These are phyloP conservation scores for Equus quagga DNA, from an alignment of 2,113 vertebrate species.

Conservation along the genomic window DNA sequence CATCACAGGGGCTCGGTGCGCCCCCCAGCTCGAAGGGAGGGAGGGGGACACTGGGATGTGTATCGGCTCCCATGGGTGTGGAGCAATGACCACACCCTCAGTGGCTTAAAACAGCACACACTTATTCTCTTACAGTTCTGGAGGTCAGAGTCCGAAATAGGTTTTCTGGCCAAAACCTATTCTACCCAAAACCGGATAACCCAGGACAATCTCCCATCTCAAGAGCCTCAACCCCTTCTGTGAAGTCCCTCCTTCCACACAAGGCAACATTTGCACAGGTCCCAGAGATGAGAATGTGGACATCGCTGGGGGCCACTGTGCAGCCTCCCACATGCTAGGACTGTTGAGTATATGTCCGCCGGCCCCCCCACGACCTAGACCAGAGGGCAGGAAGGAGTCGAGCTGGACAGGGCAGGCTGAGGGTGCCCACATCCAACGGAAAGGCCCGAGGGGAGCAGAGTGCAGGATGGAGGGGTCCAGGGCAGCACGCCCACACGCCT, in stretches of 20 bases:
- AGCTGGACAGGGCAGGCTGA: background rate
- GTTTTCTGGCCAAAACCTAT: background rate
- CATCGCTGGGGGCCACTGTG: background rate
- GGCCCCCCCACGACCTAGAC: background rate
- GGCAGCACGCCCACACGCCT: background rate
- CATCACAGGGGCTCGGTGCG: accelerated
- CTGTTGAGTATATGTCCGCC: accelerated
- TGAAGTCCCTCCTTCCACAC: background rate
- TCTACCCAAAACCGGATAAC: background rate
- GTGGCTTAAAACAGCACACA: background rate
- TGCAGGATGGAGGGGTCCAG: background rate
- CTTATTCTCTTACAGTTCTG: accelerated
- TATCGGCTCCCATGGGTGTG: accelerated
- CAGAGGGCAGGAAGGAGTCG: background rate
- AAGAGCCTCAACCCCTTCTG: background rate
- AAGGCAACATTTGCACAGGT: background rate
- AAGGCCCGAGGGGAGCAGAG: background rate
- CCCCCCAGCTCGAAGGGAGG: background rate
- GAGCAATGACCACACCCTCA: background rate
- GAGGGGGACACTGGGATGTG: accelerated
- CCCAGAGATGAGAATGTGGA: background rate
- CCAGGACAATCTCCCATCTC: background rate
- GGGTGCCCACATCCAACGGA: background rate
- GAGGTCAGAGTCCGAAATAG: background rate
- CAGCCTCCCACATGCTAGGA: background rate